Evolutionary conservation across 2,113 vertebrate genomes (phyloP), one percentile per base, ranked within the genome.

Genomic region (Cyprinus carpio): DNA sequence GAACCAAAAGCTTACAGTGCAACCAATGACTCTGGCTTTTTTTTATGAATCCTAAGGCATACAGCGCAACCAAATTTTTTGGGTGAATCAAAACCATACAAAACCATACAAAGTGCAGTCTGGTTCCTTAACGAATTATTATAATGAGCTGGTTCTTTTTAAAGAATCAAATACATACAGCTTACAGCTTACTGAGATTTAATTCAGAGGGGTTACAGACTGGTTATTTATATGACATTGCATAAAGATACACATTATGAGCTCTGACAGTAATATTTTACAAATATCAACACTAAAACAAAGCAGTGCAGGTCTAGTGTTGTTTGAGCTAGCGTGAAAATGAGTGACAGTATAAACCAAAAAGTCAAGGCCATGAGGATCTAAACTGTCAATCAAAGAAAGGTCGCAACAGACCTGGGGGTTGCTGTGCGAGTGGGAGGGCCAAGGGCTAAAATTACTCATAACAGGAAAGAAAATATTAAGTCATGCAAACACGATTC

Each of bases 371-470:
- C 81, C 16, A 77, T 25, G 54, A 72, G 40, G 49, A 64, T 75
- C 62, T 58, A 23, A 40, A 43, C 72, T 80, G 56, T 77, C 79
- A 54, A 85, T 69, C 56, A 85, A 78, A 64, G 60, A 81, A 85
- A 89, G 88, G 67, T 83, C 83, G 65, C 56, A 75, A 60, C 65
- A 85, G 54, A 82, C 86, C 83, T 76, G 15, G 56, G 75, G 88
- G 56, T 20, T 62, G 4, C 69, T 25, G n/a, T 31, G 23, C 15
- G 69, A 6, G 69, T 60, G 54, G 18, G 85, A 54, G 8, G 2
- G 37, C 20, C 54, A 23, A 58, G 34, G 49, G 60, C 29, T 40
- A 80, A 64, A 49, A 46, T 81, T 65, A 71, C 43, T 71, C 64
- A 82, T n/a, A 71, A 54, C 27, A 71, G 64, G 77, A 83, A 72